Conservation (phyloP, 2,888 invertebrate species). For the Sesia bembeciformis region DNA sequence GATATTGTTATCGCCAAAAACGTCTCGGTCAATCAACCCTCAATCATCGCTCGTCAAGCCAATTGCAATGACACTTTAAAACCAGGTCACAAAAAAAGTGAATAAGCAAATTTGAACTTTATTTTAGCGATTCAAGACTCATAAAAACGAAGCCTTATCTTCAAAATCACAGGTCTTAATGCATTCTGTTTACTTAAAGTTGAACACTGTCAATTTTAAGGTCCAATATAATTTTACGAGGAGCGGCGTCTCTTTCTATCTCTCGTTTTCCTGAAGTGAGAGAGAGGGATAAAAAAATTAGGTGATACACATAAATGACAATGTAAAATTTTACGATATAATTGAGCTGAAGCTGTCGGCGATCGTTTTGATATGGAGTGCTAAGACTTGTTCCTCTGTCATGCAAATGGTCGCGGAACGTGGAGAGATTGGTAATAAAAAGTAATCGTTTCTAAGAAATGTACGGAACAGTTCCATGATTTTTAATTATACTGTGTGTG, state of each 20-base stretch:
- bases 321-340: constrained; percentile 58
- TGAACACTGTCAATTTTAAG: constrained; percentile 48
- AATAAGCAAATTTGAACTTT: not conserved
- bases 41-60: constrained; percentile 7
- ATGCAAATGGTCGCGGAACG: not conserved
- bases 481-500: too few relatives aligned
- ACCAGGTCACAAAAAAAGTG: constrained; percentile 22
- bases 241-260: constrained; percentile 3
- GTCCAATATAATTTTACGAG: constrained; percentile 46
- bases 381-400: constrained; percentile 6
- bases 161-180: constrained; percentile 27
- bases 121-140: not conserved
- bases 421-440: constrained; percentile 17
- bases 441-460: constrained; percentile 24
- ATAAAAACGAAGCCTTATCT: constrained; percentile 16
- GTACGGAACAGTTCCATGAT: not conserved
- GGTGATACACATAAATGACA: constrained; percentile 47
- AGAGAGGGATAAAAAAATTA: constrained; percentile 23
- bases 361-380: constrained; percentile 8
- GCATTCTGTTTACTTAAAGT: constrained; percentile 8
- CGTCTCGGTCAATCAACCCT: not conserved
- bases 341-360: constrained; percentile 9
- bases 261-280: constrained; percentile 7
- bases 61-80: constrained; percentile 41
- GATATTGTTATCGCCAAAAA: not conserved